Conservation (phyloP, 2,797 vertebrate genomes). For the Echeneis naucrates region DNA sequence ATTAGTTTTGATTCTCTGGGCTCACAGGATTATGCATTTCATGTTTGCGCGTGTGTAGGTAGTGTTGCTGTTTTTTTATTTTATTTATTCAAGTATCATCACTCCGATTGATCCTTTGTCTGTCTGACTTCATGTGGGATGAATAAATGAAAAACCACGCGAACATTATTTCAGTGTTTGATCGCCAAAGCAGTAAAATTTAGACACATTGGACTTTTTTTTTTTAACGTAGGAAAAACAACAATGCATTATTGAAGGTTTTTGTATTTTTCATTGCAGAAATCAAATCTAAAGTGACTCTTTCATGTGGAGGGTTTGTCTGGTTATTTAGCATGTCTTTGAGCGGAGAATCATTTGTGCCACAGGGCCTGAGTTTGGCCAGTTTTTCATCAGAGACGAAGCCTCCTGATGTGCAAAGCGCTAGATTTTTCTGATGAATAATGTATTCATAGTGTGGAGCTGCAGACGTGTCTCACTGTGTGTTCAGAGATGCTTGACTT, state of each 20-base stretch:
- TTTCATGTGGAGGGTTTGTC: neutral
- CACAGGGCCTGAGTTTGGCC: conserved; percentile 44
- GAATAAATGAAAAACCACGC: neutral
- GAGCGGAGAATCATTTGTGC: conserved; percentile 45
- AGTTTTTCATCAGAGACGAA: conserved; percentile 52
- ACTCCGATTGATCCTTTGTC: neutral
- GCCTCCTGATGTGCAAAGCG: conserved; percentile 42
- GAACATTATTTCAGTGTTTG: conserved; percentile 1
- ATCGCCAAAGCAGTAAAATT: neutral
- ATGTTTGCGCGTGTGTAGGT: conserved; percentile 4
- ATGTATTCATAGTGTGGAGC: conserved; percentile 73
- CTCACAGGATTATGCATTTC: conserved; percentile 8
- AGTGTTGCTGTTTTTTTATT: neutral
- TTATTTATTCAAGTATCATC: no score
- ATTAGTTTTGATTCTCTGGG: conserved; percentile 31
- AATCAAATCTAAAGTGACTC: neutral
- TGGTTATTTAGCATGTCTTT: conserved; percentile 16
- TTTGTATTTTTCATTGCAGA: neutral
- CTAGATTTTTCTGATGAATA: conserved; percentile 77
- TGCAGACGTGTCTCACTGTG: conserved; percentile 67
- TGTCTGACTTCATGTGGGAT: neutral
- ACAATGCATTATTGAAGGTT: no score
- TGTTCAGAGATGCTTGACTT: conserved; percentile 75
- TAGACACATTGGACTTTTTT: no score
- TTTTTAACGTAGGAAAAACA: neutral